Evolutionary conservation across 2,888 invertebrate genomes (phyloP).

Genomic region (Latrodectus elegans): DNA sequence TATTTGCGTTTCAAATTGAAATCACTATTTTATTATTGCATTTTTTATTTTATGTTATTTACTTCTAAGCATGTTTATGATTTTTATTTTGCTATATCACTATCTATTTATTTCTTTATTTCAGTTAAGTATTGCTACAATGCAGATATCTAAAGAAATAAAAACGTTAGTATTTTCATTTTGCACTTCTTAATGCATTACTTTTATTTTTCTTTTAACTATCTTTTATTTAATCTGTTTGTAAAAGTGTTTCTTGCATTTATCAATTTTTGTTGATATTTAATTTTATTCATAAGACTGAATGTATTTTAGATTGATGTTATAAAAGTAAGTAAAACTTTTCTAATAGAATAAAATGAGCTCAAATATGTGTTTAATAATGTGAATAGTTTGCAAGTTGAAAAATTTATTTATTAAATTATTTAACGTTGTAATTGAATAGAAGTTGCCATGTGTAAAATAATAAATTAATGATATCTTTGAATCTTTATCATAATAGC

Average conservation of each 20-base stretch:
- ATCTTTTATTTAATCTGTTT: neutral
- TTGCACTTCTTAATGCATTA: slow-evolving; percentile 1
- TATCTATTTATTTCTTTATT: slow-evolving; percentile 44
- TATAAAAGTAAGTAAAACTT: too few relatives aligned
- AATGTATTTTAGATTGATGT: too few relatives aligned
- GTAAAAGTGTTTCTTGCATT: neutral
- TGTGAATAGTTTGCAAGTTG: too few relatives aligned
- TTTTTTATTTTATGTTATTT: slow-evolving; percentile 12
- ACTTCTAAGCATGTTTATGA: neutral
- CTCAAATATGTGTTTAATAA: too few relatives aligned
- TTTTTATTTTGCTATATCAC: slow-evolving; percentile 28
- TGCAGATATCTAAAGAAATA: slow-evolving; percentile 37
- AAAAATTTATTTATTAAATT: too few relatives aligned
- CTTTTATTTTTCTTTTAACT: neutral
- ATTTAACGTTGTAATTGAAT: too few relatives aligned
- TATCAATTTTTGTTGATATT: neutral
- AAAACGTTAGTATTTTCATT: slow-evolving; percentile 62
- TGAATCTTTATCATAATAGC: too few relatives aligned
- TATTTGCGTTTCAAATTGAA: neutral
- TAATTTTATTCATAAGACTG: too few relatives aligned
- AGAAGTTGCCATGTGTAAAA: too few relatives aligned
- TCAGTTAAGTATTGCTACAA: slow-evolving; percentile 56
- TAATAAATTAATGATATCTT: too few relatives aligned
- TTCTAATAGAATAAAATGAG: too few relatives aligned
- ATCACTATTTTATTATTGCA: neutral